Evolutionary conservation across 2,113 vertebrate genomes (phyloP), one percentile per base, ranked within the genome.

Genomic region (Puffinus mauretanicus): DNA sequence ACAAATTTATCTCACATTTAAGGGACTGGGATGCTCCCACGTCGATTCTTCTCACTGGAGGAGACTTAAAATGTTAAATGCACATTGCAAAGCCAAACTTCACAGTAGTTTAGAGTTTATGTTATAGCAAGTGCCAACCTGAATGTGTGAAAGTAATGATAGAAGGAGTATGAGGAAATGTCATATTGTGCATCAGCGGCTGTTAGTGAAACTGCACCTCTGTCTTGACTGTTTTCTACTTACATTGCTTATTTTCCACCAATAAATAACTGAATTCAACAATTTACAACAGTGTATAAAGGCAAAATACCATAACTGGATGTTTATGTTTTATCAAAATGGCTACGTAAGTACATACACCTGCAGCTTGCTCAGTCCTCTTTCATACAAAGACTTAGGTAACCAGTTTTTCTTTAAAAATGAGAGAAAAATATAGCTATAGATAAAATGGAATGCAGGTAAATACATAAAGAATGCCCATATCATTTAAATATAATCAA

Each of bases 11-110:
- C 90, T 94, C 88, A 90, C 78, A 95, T 90, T 94, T 95, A 96
- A 94, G 42, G 60, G 79, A 77, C 55, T 70, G 27, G 55, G 42
- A 88, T 70, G 85, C 62, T 97, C 87, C 91, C 91, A 95, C 70
- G 0, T 81, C 55, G 55, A 93, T 90, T 91, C 79, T 90, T 94
- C 90, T 78, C 62, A 77, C 88, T 80, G 64, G 26, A 91, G n/a
- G 42, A 97, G 71, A 82, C 51, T 93, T 80, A 80, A 96, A 95
- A 95, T 96, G 94, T 93, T 95, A 97, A 96, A 92, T 22, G 78
- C 73, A 82, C 84, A 62, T 51, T 97, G 89, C 93, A 80, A 96
- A 96, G 91, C 77, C 96, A 94, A 94, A 91, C 58, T 85, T 87
- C 77, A 61, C 81, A 91, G 87, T 58, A 82, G 44, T 91, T 97